Evolutionary conservation across 1,140 invertebrate species (phyloP).

Genomic region (Tetramorium alpestre): DNA sequence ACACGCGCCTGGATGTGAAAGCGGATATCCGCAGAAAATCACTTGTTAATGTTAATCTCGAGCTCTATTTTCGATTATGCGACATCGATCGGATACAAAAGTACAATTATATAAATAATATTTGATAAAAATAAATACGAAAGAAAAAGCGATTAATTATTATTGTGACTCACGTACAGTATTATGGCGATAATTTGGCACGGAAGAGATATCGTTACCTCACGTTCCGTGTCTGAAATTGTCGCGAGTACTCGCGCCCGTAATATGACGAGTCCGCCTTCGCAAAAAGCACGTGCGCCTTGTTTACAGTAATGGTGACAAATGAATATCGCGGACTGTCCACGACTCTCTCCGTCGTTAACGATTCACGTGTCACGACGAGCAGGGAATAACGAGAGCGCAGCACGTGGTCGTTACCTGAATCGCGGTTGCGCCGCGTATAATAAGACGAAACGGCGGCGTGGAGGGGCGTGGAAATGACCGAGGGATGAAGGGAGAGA

Average conservation of each 20-base stretch:
- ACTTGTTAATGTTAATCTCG: neutral
- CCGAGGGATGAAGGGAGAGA: constrained; percentile 28
- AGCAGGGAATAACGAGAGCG: constrained; percentile 33
- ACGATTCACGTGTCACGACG: constrained; percentile 69
- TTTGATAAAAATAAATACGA: neutral
- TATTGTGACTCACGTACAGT: neutral
- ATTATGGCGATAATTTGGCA: neutral
- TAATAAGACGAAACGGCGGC: neutral
- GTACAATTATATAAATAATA: neutral
- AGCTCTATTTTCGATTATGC: neutral
- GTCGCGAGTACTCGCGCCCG: constrained; percentile 34
- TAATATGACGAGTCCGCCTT: constrained; percentile 48
- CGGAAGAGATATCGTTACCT: constrained; percentile 42
- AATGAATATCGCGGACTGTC: constrained; percentile 35
- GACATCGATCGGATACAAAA: neutral
- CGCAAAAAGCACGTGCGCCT: constrained; percentile 17
- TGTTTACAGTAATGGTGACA: constrained; percentile 56
- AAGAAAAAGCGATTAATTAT: neutral
- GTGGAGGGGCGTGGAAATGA: neutral
- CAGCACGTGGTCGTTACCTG: constrained; percentile 29
- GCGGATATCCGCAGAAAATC: neutral
- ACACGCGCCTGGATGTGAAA: neutral
- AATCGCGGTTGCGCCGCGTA: constrained; percentile 7
- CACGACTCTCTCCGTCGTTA: constrained; percentile 24
- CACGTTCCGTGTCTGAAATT: constrained; percentile 64